Evolutionary conservation across 2,113 vertebrate genomes (phyloP).

Genomic region (Nettapus auritus): DNA sequence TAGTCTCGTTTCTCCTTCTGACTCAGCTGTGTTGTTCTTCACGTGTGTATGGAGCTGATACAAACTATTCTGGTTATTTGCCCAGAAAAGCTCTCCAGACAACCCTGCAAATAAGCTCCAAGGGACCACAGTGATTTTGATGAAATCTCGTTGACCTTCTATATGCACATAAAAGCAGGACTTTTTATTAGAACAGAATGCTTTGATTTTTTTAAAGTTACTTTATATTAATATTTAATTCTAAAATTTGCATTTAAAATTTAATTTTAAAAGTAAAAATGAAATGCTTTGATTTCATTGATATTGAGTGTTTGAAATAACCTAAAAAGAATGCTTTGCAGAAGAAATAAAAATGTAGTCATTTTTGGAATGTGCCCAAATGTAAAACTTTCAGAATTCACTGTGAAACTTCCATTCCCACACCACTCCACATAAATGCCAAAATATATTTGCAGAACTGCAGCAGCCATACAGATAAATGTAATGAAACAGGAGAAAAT

Average conservation of each 20-base stretch:
- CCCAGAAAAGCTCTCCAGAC: not conserved
- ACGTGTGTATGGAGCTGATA: not conserved
- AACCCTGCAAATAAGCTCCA: not conserved
- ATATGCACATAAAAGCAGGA: not conserved
- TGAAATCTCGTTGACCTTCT: not conserved
- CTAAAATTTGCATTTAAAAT: too few species aligned
- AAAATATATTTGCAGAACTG: not conserved
- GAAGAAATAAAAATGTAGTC: not conserved
- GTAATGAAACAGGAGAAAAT: not conserved
- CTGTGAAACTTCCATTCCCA: not conserved
- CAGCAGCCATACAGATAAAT: not conserved
- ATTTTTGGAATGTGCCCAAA: not conserved
- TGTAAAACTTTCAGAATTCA: not conserved
- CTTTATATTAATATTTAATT: not conserved
- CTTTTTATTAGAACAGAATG: not conserved
- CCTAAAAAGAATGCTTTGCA: not conserved
- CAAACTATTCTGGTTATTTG: not conserved
- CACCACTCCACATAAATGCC: not conserved
- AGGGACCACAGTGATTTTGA: not conserved
- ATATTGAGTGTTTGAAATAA: not conserved
- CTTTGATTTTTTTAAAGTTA: not conserved
- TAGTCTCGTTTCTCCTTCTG: not conserved
- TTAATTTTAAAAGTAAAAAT: not conserved
- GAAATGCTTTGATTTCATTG: not conserved
- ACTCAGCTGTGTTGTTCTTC: not conserved